Percentiles rank a stretch among this genome's conserved stretches.
Evolutionary conservation across 2,113 vertebrate genomes (phyloP).

Genomic region (Eidolon helvum): DNA sequence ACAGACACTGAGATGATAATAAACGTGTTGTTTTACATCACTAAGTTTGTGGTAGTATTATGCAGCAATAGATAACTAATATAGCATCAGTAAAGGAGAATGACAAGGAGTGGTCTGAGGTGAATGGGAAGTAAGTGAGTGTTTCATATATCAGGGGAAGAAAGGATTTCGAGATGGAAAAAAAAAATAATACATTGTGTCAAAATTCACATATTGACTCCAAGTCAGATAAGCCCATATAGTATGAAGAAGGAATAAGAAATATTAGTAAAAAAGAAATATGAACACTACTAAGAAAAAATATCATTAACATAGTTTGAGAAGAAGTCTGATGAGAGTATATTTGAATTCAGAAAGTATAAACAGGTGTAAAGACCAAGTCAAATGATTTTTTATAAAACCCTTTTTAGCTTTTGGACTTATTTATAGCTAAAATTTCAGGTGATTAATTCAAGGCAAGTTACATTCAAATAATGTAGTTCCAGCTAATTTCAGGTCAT

Average conservation of each 20-base stretch:
- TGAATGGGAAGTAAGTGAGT: background rate
- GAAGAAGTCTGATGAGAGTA: background rate
- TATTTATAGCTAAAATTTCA: slow-evolving; percentile 26
- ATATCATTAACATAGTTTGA: background rate
- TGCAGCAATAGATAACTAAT: background rate
- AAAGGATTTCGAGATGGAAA: background rate
- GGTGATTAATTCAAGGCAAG: background rate
- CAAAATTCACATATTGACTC: background rate
- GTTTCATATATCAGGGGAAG: background rate
- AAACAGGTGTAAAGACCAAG: background rate
- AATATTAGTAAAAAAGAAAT: background rate
- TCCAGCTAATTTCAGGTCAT: background rate
- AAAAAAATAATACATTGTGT: background rate
- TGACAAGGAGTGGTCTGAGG: background rate
- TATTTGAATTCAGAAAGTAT: background rate
- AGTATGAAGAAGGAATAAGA: background rate
- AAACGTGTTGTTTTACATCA: background rate
- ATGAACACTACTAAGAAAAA: background rate
- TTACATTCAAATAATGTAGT: background rate
- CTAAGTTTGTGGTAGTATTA: background rate
- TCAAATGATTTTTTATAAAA: background rate
- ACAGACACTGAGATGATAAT: background rate
- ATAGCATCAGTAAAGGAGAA: background rate
- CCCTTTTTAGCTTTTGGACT: background rate
- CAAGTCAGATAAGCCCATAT: background rate